Evolutionary conservation across 1,140 invertebrate species (phyloP).

Genomic region (Zaprionus davidi): DNA sequence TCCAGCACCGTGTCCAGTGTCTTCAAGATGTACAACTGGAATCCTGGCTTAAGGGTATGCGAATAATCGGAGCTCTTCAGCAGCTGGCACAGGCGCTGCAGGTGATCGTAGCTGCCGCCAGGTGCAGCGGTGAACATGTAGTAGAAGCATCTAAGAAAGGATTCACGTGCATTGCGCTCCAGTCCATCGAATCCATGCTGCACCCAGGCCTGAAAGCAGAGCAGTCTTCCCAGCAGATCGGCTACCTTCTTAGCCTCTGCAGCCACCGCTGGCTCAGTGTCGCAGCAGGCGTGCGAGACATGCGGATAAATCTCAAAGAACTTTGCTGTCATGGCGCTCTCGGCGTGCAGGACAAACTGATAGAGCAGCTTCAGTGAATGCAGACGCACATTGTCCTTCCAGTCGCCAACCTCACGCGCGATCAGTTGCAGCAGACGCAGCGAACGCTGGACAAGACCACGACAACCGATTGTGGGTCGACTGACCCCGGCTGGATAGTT

Average conservation of each 20-base stretch:
- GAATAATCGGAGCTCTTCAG: slow-evolving; percentile 78
- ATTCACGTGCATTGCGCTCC: slow-evolving; percentile 68
- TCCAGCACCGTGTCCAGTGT: slow-evolving; percentile 60
- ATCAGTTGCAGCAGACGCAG: slow-evolving; percentile 88
- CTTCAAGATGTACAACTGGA: slow-evolving; percentile 63
- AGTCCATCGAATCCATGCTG: slow-evolving; percentile 71
- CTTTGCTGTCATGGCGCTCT: slow-evolving; percentile 88
- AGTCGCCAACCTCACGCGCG: slow-evolving; percentile 89
- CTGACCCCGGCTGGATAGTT: slow-evolving; percentile 88
- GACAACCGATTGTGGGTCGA: slow-evolving; percentile 91
- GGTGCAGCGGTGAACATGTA: slow-evolving; percentile 86
- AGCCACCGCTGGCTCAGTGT: slow-evolving; percentile 53
- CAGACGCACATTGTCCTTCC: slow-evolving; percentile 89
- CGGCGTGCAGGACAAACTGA: slow-evolving; percentile 88
- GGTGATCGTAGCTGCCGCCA: slow-evolving; percentile 86
- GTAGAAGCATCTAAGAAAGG: slow-evolving; percentile 83
- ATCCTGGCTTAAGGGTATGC: slow-evolving; percentile 72
- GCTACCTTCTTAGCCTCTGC: slow-evolving; percentile 72
- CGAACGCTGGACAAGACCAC: slow-evolving; percentile 89
- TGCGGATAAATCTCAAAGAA: slow-evolving; percentile 84
- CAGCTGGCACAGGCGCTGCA: slow-evolving; percentile 74
- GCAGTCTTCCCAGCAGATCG: slow-evolving; percentile 72
- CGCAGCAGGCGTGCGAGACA: slow-evolving; percentile 85
- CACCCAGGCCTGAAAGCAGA: slow-evolving; percentile 73
- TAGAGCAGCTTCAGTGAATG: slow-evolving; percentile 90